These are phyloP conservation scores for Drosophila stalkeri DNA, from an alignment of 2,888 invertebrate species.

Conservation along the genomic window DNA sequence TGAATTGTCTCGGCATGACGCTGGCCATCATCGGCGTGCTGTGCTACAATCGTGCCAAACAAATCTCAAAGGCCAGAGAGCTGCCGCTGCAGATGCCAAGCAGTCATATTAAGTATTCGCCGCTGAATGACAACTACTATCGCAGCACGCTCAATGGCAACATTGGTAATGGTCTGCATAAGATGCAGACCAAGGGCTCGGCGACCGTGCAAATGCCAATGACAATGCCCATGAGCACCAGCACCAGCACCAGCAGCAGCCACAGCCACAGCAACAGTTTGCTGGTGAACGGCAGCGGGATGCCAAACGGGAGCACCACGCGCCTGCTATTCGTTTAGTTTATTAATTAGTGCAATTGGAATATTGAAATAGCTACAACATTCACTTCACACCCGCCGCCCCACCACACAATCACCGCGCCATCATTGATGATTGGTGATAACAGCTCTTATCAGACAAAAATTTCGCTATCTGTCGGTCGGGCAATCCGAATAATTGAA, in stretches of 20 bases:
- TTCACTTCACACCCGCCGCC: not conserved
- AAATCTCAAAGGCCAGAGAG: constrained; percentile 88
- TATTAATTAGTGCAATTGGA: constrained; percentile 62
- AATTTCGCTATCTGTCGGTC: constrained; percentile 1
- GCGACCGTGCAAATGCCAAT: constrained; percentile 52
- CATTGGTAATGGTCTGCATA: constrained; percentile 56
- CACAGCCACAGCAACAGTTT: constrained; percentile 77
- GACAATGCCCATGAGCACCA: constrained; percentile 54
- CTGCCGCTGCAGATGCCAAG: constrained; percentile 84
- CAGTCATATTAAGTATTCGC: constrained; percentile 84
- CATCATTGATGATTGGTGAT: constrained; percentile 2
- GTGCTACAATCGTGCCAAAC: constrained; percentile 94
- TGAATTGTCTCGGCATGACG: constrained; percentile 95
- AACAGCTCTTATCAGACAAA: constrained; percentile 26
- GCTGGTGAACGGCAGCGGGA: constrained; percentile 79
- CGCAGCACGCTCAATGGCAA: constrained; percentile 61
- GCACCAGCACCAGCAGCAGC: constrained; percentile 80
- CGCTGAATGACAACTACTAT: constrained; percentile 79
- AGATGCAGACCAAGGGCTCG: constrained; percentile 24
- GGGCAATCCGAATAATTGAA: constrained; percentile 5
- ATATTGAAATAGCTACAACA: constrained; percentile 17
- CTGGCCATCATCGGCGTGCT: constrained; percentile 95
- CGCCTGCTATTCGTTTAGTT: constrained; percentile 84
- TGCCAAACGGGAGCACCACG: constrained; percentile 78
- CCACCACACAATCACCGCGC: not conserved